Base-by-base conservation (phyloP, 2,797 vertebrate species). In the Helostoma temminkii region DNA sequence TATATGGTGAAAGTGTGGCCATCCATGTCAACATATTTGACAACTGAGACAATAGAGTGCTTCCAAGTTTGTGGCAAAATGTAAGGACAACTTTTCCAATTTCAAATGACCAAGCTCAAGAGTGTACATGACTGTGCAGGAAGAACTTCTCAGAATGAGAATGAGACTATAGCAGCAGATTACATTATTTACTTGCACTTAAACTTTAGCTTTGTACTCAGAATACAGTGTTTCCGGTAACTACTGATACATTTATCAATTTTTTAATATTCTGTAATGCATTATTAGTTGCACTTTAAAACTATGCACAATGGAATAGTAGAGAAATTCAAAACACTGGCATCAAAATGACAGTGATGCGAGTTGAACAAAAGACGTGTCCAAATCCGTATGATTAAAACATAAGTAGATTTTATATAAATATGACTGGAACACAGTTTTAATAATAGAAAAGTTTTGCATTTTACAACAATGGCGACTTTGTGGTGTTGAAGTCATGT, bases 361-460 rank as follows among this genome's bases (percentile, higher is more conserved):
- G 1, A 56, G 28, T 6, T 37, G 57, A 65, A 36, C 19, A 59
- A 32, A 54, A 67, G 18, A 21, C 32, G 10, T 34, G 37, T 37
- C 34, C 34, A 37, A 37, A 5, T 39, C 55, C 2, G 16, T 28
- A 5, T 1, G 46, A 50, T 36, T 22, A 12, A 19, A 34, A 45
- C 10, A 25, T 26, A 25, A 25, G 1, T 3, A 42, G 39, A 42
- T 9, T 19, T 42, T 36, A 43, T 9, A 5, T 12, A 12, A 36
- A 43, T 42, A 15, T 11, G 55, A 34, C 15, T 2, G 41, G 12
- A 22, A 19, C 34, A 19, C 21, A 28, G 50, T 39, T 71, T 74
- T 4, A 74, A 78, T 71, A 74, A 50, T 56, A 34, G 48, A 66
- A 50, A n/a, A 32, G 34, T 36, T 65, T 25, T 66, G 32, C 36